A percentile compares a stretch with the other conserved stretches of the same genome.
These are phyloP conservation scores for Ursus arctos DNA, from an alignment of 2,113 vertebrate species.

Conservation along the genomic window DNA sequence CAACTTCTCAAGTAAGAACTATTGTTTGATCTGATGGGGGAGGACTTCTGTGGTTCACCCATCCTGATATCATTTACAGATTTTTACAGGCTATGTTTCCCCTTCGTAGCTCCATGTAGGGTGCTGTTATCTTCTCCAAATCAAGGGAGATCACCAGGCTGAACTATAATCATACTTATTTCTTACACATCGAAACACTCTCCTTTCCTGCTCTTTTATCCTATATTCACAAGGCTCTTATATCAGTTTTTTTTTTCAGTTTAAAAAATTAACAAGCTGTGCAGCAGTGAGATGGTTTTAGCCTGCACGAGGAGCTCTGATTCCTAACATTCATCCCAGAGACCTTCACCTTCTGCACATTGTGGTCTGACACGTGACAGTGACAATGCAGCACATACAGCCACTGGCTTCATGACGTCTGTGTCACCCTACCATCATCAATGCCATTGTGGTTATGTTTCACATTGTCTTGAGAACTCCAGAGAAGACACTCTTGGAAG, in stretches of 20 bases:
- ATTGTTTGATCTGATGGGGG: not conserved
- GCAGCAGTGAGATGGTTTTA: not conserved
- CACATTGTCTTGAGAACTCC: not conserved
- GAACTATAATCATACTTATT: not conserved
- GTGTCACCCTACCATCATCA: not conserved
- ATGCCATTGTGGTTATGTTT: not conserved
- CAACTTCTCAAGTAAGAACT: not conserved
- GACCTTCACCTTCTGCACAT: fast-evolving
- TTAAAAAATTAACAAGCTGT: not conserved
- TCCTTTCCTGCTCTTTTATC: not conserved
- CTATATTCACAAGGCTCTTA: not conserved
- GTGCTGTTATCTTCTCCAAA: not conserved
- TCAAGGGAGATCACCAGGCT: not conserved
- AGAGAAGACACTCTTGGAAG: not conserved
- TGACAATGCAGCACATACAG: fast-evolving
- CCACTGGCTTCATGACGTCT: not conserved
- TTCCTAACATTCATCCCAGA: not conserved
- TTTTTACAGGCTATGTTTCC: not conserved
- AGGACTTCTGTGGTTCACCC: too few relatives aligned
- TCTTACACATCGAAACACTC: not conserved
- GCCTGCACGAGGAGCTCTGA: not conserved
- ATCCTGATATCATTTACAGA: not conserved
- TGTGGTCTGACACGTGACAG: not conserved
- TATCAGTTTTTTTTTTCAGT: not conserved
- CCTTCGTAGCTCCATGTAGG: not conserved